These are phyloP conservation scores for Hylaea fasciaria DNA, from an alignment of 2,888 invertebrate genomes.

Conservation along the genomic window DNA sequence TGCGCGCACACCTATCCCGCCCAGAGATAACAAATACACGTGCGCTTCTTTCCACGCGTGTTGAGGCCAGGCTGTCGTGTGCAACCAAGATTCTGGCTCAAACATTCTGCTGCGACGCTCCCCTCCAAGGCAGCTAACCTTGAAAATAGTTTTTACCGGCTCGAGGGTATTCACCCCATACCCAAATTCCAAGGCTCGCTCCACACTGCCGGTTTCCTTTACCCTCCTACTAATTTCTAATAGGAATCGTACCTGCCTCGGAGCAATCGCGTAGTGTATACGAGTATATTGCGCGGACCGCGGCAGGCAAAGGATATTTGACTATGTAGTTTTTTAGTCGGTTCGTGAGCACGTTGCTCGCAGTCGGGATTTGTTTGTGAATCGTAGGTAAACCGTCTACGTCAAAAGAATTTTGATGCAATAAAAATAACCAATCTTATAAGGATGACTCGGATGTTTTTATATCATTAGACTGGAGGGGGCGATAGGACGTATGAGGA, in stretches of 20 bases:
- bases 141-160: constrained; percentile 85
- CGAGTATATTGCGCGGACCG: constrained; percentile 71
- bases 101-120: constrained; percentile 65
- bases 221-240: constrained; percentile 59
- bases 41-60: background rate
- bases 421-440: constrained; percentile 60
- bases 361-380: constrained; percentile 73
- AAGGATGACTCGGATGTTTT: constrained; percentile 41
- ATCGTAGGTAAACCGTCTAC: constrained; percentile 55
- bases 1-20: constrained; percentile 9
- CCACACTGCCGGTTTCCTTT: constrained; percentile 70
- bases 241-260: constrained; percentile 66
- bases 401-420: constrained; percentile 65
- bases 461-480: constrained; percentile 30
- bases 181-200: constrained; percentile 78
- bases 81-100: constrained; percentile 7
- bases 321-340: constrained; percentile 75
- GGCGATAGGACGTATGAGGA: constrained; percentile 14
- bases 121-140: constrained; percentile 81
- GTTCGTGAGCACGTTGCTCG: constrained; percentile 70
- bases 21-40: background rate
- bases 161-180: constrained; percentile 84
- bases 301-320: constrained; percentile 80
- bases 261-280: constrained; percentile 58
- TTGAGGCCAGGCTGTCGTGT: background rate